These are phyloP conservation scores for Momotus momota DNA, from an alignment of 2,797 vertebrate genomes.

Conservation along the genomic window DNA sequence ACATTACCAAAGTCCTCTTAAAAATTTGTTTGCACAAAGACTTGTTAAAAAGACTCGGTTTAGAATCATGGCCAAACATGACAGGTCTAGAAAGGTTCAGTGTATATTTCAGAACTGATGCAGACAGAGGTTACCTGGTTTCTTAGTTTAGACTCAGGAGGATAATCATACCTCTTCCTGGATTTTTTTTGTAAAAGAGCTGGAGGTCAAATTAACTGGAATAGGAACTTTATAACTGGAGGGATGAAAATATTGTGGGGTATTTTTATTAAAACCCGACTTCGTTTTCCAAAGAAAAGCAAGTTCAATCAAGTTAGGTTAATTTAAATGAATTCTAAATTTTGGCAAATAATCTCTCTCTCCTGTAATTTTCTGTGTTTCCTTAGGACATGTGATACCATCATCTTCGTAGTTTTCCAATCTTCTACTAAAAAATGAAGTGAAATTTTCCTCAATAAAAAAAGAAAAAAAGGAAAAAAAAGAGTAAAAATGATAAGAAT, in stretches of 20 bases:
- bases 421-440: background rate
- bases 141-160: background rate
- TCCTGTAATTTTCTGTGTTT: background rate
- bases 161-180: background rate
- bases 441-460: background rate
- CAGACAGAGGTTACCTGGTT: background rate
- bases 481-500: background rate
- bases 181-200: background rate
- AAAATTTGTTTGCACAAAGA: background rate
- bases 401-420: background rate
- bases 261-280: background rate
- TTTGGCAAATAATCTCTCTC: background rate
- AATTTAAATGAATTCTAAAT: background rate
- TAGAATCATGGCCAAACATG: background rate
- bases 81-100: background rate
- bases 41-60: background rate
- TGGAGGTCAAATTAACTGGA: background rate
- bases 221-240: background rate
- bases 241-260: background rate
- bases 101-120: background rate
- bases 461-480: background rate
- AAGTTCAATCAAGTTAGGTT: background rate
- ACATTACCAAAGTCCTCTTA: background rate
- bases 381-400: rapidly evolving
- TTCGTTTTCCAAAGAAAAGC: background rate